Evolutionary conservation across 2,888 invertebrate species (phyloP), one percentile per base, ranked within the genome.

Genomic region (Odontomyia ornata): DNA sequence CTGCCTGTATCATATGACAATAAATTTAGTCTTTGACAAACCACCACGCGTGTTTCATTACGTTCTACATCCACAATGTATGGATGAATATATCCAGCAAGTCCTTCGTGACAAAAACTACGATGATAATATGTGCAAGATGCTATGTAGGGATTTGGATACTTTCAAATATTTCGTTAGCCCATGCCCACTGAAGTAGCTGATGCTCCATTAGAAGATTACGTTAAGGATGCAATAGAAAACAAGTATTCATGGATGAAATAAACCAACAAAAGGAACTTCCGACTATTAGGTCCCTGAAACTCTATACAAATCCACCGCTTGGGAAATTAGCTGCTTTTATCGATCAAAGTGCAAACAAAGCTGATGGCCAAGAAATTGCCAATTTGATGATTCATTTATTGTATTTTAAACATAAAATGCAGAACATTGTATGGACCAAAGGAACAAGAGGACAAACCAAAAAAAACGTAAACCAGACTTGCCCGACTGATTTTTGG

Each of bases 391-490:
- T 94, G 78, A 97, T 96, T 79, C 95, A 97, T 85, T 89, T 99
- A 84, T 90, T 99, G 79, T 97, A 98, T 87, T 99, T 98, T 88
- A 99, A 99, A 88, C 98, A 99, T 86, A 99, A 99, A 88, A 98
- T 99, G 98, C 97, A 97, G 88, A 98, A 98, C 84, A 92, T 98
- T 69, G 97, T 98, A 5, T 98, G 98, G 97, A 93, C 93, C 5
- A 95, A 95, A 85, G 96, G 96, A 0, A 90, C 94, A 27, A 96
- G 95, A 78, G 96, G 95, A 1, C n/a, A n/a, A n/a, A n/a, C n/a
- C n/a, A n/a, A n/a, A n/a, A n/a, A n/a, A n/a, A n/a, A n/a, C n/a
- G n/a, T n/a, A n/a, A n/a, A n/a, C n/a, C n/a, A n/a, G n/a, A n/a
- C n/a, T n/a, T n/a, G n/a, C n/a, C n/a, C n/a, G n/a, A n/a, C n/a